Evolutionary conservation across 2,888 invertebrate genomes (phyloP).

Genomic region (Dynastes grantii): DNA sequence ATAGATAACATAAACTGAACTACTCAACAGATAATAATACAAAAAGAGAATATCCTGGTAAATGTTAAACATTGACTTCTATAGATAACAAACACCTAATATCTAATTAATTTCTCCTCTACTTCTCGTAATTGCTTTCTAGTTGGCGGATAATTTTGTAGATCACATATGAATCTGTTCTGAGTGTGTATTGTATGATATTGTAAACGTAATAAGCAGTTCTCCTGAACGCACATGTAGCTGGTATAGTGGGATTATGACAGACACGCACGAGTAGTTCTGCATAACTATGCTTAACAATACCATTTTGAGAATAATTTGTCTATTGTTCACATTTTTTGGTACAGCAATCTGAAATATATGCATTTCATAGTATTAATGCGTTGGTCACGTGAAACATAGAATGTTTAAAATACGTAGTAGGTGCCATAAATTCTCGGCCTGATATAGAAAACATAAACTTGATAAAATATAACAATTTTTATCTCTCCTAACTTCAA

Average conservation of each 20-base stretch:
- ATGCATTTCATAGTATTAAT: not conserved
- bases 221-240: not conserved
- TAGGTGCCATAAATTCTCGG: too few relatives aligned
- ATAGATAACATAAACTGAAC: constrained; percentile 34
- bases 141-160: constrained; percentile 8
- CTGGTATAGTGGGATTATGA: not conserved
- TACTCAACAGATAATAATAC: constrained; percentile 19
- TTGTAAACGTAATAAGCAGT: not conserved
- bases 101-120: constrained; percentile 29
- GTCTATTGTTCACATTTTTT: not conserved
- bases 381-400: not conserved
- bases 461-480: too few relatives aligned
- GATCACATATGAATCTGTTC: not conserved
- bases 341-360: not conserved
- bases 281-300: not conserved
- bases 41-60: constrained; percentile 39
- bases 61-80: not conserved
- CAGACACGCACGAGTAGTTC: constrained; percentile 16
- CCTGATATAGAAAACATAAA: too few relatives aligned
- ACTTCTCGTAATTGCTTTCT: constrained; percentile 17
- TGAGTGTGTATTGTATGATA: not conserved
- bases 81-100: constrained; percentile 27
- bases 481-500: too few relatives aligned
- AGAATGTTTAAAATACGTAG: not conserved
- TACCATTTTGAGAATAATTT: not conserved